Conservation (phyloP, 2,888 invertebrate species). For the Blastobasis adustella region DNA sequence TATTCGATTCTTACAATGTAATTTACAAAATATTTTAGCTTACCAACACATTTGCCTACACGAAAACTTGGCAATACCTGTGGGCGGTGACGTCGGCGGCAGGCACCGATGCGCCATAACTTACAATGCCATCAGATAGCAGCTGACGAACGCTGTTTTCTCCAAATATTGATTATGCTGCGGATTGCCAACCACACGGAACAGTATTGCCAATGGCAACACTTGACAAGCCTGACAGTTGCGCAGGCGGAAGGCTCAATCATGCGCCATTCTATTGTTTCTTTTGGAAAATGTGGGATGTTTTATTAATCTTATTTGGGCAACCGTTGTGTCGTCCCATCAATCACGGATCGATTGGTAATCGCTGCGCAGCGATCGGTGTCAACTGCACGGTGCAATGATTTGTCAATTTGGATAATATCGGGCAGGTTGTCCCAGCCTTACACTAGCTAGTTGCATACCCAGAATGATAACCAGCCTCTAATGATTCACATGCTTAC, state of each 20-base stretch:
- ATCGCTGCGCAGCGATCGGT: conserved; percentile 2
- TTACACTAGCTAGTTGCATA: too few species aligned
- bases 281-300: conserved; percentile 4
- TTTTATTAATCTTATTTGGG: conserved; percentile 3
- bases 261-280: conserved; percentile 9
- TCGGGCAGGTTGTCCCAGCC: too few species aligned
- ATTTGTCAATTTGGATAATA: conserved; percentile 7
- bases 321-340: conserved; percentile 1
- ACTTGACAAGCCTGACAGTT: conserved; percentile 3
- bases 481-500: too few species aligned
- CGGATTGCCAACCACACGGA: conserved; percentile 9
- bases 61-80: conserved; percentile 36
- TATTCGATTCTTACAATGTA: conserved; percentile 7
- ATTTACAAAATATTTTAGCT: conserved; percentile 18
- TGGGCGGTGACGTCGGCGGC: conserved; percentile 48
- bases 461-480: too few species aligned
- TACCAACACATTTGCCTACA: conserved; percentile 22
- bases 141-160: background rate
- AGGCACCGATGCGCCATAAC: conserved; percentile 49
- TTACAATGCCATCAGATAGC: conserved; percentile 54
- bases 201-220: conserved; percentile 9
- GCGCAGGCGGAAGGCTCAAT: conserved; percentile 9
- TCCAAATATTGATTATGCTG: background rate
- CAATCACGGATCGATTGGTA: conserved; percentile 1
- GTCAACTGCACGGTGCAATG: conserved; percentile 2